These are phyloP conservation scores for Hanleya hanleyi DNA, from an alignment of 2,888 invertebrate species.

Conservation along the genomic window DNA sequence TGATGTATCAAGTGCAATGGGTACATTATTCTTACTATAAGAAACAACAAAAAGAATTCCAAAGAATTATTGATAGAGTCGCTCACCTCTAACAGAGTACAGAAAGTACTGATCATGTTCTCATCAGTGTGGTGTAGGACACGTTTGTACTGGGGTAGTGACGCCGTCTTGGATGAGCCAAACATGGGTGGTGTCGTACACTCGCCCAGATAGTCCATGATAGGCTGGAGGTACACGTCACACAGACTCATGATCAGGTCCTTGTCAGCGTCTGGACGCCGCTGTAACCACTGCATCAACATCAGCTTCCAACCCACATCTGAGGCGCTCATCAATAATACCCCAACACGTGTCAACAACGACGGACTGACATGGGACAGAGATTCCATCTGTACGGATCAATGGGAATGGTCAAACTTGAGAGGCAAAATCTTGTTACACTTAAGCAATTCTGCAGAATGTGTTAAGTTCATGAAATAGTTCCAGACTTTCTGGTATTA, in stretches of 20 bases:
- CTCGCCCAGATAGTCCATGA: conserved; percentile 55
- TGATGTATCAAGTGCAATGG: too few relatives aligned
- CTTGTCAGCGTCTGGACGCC: conserved; percentile 59
- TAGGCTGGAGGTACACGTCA: conserved; percentile 64
- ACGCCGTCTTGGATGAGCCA: conserved; percentile 36
- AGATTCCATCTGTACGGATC: conserved; percentile 57
- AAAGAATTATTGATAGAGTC: too few relatives aligned
- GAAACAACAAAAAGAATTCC: too few relatives aligned
- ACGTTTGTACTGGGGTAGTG: conserved; percentile 50
- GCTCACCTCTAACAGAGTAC: conserved; percentile 67
- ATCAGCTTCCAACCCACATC: conserved; percentile 71
- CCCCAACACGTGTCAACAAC: conserved; percentile 67
- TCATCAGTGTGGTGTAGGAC: conserved; percentile 61
- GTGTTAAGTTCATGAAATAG: too few relatives aligned
- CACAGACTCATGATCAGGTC: conserved; percentile 58
- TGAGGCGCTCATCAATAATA: conserved; percentile 59
- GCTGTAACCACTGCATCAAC: conserved; percentile 69
- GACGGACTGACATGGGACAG: conserved; percentile 65
- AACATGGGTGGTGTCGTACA: conserved; percentile 60
- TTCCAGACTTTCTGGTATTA: too few relatives aligned
- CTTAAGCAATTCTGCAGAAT: too few relatives aligned
- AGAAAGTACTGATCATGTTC: conserved; percentile 69
- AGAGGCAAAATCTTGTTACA: too few relatives aligned
- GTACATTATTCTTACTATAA: too few relatives aligned
- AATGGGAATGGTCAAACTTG: too few relatives aligned